Evolutionary conservation across 2,888 invertebrate genomes (phyloP), one percentile per base, ranked within the genome.

Genomic region (Scaptomyza flava): DNA sequence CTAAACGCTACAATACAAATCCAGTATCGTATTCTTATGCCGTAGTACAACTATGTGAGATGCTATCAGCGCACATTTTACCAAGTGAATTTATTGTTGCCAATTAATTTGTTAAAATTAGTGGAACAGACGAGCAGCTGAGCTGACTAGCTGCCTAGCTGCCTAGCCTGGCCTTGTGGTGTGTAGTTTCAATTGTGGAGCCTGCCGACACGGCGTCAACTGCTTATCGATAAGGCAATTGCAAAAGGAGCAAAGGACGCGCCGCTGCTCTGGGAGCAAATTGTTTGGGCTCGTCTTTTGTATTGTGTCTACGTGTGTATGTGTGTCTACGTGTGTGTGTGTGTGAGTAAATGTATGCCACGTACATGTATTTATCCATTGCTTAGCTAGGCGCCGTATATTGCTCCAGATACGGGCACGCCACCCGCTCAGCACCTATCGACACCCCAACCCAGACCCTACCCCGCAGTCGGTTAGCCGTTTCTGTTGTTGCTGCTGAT

Each of bases 31-130:
- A 73, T 51, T 42, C 54, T 56, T 42, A 33, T 41, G 33, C 38
- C n/a, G 2, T 34, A 4, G 34, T 3, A 56, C 51, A 51, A 41
- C 46, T 47, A 65, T 56, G 61, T 52, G 65, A 64, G 84, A 88
- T 86, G 59, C 69, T 86, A 85, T 88, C 84, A 65, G 75, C 59
- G 66, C 81, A 87, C 89, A 81, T 88, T 84, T 87, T 87, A 76
- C 81, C 85, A 77, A 79, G 72, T 58, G 43, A 88, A 89, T 89
- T 89, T 90, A 89, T 89, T 86, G 90, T 86, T 85, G 87, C 90
- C 90, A 90, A 89, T 89, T 89, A 89, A 90, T 89, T 89, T 89
- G 89, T 89, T 90, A 90, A 90, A 89, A 87, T 89, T 89, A 90
- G 87, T 87, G 67, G 84, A 83, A 64, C 70, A 66, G 60, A 34